Conservation (phyloP, 2,888 invertebrate genomes). For the Watsonalla cultraria region DNA sequence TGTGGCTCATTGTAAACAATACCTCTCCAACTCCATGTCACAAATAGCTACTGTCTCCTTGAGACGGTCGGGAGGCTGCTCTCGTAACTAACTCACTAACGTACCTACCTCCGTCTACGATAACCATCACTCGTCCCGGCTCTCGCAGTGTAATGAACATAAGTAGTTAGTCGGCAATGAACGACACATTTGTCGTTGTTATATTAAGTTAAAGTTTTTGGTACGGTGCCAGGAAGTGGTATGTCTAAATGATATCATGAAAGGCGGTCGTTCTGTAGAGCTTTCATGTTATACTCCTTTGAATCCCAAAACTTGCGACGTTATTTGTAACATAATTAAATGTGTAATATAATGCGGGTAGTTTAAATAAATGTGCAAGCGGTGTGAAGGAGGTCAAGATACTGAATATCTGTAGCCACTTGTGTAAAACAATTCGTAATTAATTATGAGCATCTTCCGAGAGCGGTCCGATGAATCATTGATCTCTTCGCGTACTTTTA, state of each 20-base stretch:
- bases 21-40: constrained; percentile 24
- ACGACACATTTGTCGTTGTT: constrained; percentile 15
- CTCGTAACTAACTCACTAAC: constrained; percentile 13
- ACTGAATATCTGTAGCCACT: too few relatives aligned
- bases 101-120: constrained; percentile 14
- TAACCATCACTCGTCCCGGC: constrained; percentile 18
- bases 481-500: neutral
- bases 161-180: constrained; percentile 24
- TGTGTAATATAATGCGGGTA: constrained; percentile 6
- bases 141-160: constrained; percentile 5
- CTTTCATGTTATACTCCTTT: constrained; percentile 24
- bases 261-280: constrained; percentile 34
- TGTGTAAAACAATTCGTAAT: too few relatives aligned
- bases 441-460: too few relatives aligned
- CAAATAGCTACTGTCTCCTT: constrained; percentile 38
- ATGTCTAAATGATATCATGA: constrained; percentile 35
- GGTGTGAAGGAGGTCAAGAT: constrained; percentile 7
- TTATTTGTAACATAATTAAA: constrained; percentile 10
- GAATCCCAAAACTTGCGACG: constrained; percentile 21
- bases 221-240: constrained; percentile 19
- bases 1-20: constrained; percentile 52
- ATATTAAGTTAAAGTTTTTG: constrained; percentile 14
- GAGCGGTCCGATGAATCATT: neutral
- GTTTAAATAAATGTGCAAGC: constrained; percentile 14
- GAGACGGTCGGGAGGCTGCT: constrained; percentile 22